Evolutionary conservation across 2,888 invertebrate genomes (phyloP).

Genomic region (Noctua janthe): DNA sequence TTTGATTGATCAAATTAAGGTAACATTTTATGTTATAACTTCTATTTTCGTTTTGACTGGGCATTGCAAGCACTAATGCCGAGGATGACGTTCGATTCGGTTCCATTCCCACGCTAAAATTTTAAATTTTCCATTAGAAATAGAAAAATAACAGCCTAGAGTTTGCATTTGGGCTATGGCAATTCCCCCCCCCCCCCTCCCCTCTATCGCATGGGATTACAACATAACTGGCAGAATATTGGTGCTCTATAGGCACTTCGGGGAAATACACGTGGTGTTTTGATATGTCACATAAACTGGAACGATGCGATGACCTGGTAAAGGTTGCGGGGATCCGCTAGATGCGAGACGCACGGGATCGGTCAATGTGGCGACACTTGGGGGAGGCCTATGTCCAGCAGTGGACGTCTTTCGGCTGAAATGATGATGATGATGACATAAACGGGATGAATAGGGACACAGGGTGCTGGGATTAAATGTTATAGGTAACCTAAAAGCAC

Average conservation of each 20-base stretch:
- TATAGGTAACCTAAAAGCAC: no score
- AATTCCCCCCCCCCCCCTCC: not conserved
- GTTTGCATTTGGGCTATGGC: not conserved
- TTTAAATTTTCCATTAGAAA: not conserved
- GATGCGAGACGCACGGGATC: no score
- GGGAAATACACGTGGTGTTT: not conserved
- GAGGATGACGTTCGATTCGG: not conserved
- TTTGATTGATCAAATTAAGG: slow-evolving; percentile 97
- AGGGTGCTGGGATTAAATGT: no score
- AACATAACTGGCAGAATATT: not conserved
- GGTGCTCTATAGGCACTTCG: not conserved
- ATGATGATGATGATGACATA: no score
- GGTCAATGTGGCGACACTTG: no score
- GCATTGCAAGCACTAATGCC: not conserved
- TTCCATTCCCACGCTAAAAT: not conserved
- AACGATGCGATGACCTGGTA: no score
- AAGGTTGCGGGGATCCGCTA: no score
- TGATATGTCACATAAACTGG: not conserved
- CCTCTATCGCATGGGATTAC: not conserved
- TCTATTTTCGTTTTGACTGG: not conserved
- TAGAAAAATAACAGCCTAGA: not conserved
- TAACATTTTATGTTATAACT: slow-evolving; percentile 80
- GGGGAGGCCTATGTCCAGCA: no score
- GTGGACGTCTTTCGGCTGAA: no score
- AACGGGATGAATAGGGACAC: not conserved